phyloP scores from a whole-genome alignment of 2,113 vertebrate species.

The Mirza zaza region DNA sequence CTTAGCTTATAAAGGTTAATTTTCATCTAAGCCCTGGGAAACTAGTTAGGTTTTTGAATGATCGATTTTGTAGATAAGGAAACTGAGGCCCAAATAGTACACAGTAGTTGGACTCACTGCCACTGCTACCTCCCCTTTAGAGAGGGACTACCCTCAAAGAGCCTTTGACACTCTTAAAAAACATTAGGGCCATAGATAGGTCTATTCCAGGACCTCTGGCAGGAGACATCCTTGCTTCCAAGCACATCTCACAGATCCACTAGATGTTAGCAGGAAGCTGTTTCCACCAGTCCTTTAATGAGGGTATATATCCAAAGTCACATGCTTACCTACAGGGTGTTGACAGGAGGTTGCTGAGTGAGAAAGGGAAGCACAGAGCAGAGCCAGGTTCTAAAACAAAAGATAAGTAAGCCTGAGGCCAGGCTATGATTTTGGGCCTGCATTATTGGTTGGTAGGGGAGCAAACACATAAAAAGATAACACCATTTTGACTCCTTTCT shows the following conservation, averaged over 20 bases:
- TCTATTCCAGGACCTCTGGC: not conserved
- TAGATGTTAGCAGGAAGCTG: not conserved
- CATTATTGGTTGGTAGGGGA: not conserved
- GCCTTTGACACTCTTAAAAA: not conserved
- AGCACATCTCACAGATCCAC: not conserved
- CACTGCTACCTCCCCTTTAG: not conserved
- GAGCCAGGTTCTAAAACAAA: not conserved
- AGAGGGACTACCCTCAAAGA: not conserved
- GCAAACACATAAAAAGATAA: not conserved
- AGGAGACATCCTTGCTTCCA: not conserved
- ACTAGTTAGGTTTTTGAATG: not conserved
- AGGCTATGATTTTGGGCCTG: not conserved
- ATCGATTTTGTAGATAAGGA: not conserved
- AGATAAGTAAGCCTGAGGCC: not conserved
- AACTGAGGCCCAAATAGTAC: not conserved
- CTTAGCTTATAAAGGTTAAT: not conserved
- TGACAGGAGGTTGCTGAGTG: not conserved
- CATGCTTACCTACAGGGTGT: not conserved
- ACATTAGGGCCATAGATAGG: not conserved
- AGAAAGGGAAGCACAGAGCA: not conserved
- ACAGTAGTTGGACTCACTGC: not conserved
- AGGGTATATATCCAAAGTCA: not conserved
- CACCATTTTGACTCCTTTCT: conserved; percentile 9
- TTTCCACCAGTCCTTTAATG: not conserved
- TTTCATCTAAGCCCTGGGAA: not conserved